A percentile compares a stretch with the other conserved stretches of the same genome.
Conservation (phyloP, 2,888 invertebrate genomes). For the Matsumyia berberina region DNA sequence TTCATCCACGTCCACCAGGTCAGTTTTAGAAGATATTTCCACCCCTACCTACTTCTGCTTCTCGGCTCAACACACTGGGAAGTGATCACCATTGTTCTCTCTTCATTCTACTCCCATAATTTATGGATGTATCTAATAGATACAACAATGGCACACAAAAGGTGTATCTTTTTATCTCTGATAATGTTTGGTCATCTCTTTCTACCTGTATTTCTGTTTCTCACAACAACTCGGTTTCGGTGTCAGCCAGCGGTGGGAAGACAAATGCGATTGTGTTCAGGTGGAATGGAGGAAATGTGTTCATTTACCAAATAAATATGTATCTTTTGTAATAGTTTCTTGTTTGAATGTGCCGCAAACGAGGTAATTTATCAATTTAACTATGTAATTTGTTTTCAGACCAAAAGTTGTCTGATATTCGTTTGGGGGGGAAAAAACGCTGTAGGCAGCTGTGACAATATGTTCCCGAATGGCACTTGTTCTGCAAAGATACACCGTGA, state of each 20-base stretch:
- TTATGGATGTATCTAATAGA: conserved; percentile 70
- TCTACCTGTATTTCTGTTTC: conserved; percentile 56
- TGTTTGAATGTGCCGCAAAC: conserved; percentile 76
- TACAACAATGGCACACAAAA: conserved; percentile 68
- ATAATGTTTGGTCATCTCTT: conserved; percentile 67
- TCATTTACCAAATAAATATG: conserved; percentile 68
- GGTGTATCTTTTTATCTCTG: conserved; percentile 68
- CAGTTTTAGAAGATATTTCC: conserved; percentile 52
- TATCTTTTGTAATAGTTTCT: conserved; percentile 68
- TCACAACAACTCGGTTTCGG: not conserved
- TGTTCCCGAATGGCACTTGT: conserved; percentile 20
- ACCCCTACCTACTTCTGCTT: conserved; percentile 46
- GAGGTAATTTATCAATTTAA: conserved; percentile 73
- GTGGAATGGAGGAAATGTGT: conserved; percentile 72
- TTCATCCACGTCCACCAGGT: conserved; percentile 54
- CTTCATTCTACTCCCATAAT: conserved; percentile 52
- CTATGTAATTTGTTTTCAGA: conserved; percentile 64
- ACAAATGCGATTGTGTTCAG: conserved; percentile 61
- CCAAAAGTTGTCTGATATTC: conserved; percentile 17
- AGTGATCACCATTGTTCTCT: conserved; percentile 70
- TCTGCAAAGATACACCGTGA: conserved; percentile 7
- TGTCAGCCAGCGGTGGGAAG: conserved; percentile 54
- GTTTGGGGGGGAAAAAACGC: conserved; percentile 17
- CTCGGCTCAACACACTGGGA: conserved; percentile 35
- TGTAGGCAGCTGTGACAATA: conserved; percentile 43